Evolutionary conservation across 2,113 vertebrate species (phyloP), one percentile per base, ranked within the genome.

Genomic region (Melierax canorus): DNA sequence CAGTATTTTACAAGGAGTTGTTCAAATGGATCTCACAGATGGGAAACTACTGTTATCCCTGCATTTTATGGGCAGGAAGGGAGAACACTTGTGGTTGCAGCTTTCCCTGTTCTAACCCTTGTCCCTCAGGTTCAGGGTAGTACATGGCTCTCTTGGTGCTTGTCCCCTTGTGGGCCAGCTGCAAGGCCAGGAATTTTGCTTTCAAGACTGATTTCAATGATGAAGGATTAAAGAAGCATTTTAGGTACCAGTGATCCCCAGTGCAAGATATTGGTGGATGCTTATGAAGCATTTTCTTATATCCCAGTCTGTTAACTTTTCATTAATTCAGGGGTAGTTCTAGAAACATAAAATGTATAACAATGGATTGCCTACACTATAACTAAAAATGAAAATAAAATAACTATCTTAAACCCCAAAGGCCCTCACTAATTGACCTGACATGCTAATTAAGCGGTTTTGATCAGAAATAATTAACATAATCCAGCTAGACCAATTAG

Each of bases 391-490:
- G 81, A 95, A 95, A 91, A 79, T 69, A 82, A 94, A 90, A 43
- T 0, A 91, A 92, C 84, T 90, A 20, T 60, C 81, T 87, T 79
- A 91, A 95, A 55, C 77, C 90, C 80, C 78, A 85, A 85, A 91
- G 72, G 60, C 36, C 68, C 29, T 82, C 50, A 27, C 60, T 97
- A 94, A 97, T 95, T 92, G 86, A 96, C 86, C 91, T 94, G 88
- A 81, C 76, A 69, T 92, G 88, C 88, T 96, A 95, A 96, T 95
- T 87, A 86, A 90, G 89, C 94, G 92, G 36, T 97, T 95, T 92
- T 91, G 92, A 88, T 95, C 66, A 79, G 71, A 92, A 92, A 90
- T 90, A 91, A 92, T 95, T 88, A 91, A 80, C 94, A 96, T 90
- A 95, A 97, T 85, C 84, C 91, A 94, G 66, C 71, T 69, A 96